Evolutionary conservation across 2,888 invertebrate genomes (phyloP), one percentile per base, ranked within the genome.

Genomic region (Limulus polyphemus): DNA sequence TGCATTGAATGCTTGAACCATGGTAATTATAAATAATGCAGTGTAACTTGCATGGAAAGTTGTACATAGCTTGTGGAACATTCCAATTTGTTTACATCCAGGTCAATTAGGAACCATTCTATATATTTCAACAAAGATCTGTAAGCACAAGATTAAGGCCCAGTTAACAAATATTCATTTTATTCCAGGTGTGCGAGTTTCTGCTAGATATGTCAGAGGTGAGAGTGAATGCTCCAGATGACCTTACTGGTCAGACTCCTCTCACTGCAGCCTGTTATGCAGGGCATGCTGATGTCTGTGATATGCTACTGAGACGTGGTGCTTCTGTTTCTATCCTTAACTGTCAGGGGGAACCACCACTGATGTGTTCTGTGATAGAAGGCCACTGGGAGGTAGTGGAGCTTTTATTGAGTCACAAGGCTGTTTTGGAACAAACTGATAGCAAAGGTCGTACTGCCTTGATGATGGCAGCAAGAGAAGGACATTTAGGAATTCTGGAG

Each of bases 371-470:
- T 0, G 90, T 92, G 0, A 87, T 87, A 71, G 89, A 90, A 71
- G 94, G 94, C 0, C 86, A 92, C 74, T 87, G 88, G 82, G 87
- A 89, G 16, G 83, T 93, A 1, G 88, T 88, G 1, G 85, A 93
- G 73, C 80, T 84, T 65, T 78, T 91, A 56, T 76, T 90, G 51
- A 83, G 84, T 48, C 70, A 74, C 68, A 81, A 83, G 72, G 77
- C 78, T 9, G 73, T 74, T 10, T 73, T 88, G 72, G 81, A 88
- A 76, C 78, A 87, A 78, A 74, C 83, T 70, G 81, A 90, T 54
- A 83, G 83, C 0, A 82, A 83, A 13, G 89, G 88, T 13, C 84
- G 90, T 71, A 90, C 89, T 2, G 85, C 95, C 0, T 77, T 97
- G 52, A 92, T 94, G 80, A 79, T 92, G 59, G 92, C 95, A 0